Conservation (phyloP, 2,113 vertebrate species). For the Hippocampus mohnikei region DNA sequence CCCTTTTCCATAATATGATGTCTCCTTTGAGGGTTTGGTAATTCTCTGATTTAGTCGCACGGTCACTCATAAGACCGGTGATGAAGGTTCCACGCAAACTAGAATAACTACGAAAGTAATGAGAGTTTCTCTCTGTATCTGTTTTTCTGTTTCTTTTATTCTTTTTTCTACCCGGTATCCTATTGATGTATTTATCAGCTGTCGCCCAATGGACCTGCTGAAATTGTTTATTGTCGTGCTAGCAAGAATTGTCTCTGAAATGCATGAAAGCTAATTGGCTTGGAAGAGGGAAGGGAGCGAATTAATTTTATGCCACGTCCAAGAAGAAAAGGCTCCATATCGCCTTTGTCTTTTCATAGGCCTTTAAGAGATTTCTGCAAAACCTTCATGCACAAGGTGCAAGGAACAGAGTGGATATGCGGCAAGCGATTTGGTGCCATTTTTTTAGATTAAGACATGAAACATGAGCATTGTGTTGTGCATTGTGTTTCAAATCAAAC, state of each 20-base stretch:
- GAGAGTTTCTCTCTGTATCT: conserved; percentile 56
- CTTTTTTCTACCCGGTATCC: conserved; percentile 57
- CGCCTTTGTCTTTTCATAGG: conserved; percentile 61
- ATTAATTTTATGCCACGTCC: conserved; percentile 75
- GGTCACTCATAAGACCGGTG: conserved; percentile 21
- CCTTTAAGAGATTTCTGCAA: conserved; percentile 64
- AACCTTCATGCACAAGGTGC: conserved; percentile 53
- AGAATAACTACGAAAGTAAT: conserved; percentile 52
- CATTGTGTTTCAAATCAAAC: too few relatives aligned
- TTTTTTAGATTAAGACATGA: background rate
- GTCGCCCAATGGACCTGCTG: conserved; percentile 68
- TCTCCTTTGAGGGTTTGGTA: background rate
- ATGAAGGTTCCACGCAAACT: conserved; percentile 37
- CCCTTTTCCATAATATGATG: background rate
- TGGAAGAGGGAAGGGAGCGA: conserved; percentile 75
- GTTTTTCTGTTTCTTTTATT: conserved; percentile 2
- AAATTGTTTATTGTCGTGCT: conserved; percentile 66
- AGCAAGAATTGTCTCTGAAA: conserved; percentile 72
- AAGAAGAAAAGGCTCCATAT: conserved; percentile 57
- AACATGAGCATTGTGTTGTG: conserved; percentile 13
- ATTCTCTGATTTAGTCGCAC: background rate
- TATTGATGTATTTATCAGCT: conserved; percentile 73
- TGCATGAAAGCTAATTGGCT: conserved; percentile 80
- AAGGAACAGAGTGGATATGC: conserved; percentile 61
- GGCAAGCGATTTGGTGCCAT: conserved; percentile 43